Base-by-base conservation (phyloP, 2,888 invertebrate genomes). In the Clusia tigrina region DNA sequence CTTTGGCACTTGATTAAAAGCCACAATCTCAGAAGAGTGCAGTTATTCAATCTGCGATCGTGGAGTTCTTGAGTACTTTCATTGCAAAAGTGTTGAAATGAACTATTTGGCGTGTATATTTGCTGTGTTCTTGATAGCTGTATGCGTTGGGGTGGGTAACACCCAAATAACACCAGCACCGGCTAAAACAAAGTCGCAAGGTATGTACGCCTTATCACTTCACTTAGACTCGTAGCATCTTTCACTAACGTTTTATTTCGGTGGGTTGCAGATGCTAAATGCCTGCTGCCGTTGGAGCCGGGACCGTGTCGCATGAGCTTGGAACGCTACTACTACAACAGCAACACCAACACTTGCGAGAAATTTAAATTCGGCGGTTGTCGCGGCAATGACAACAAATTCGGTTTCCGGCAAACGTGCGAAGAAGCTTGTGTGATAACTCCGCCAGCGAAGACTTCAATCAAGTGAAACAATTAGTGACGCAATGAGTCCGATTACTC, bases 251-350 rank as follows among this genome's bases (percentile, higher is more conserved):
- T 56, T n/a, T n/a, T n/a, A n/a, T n/a, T n/a, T n/a, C n/a, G n/a
- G n/a, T n/a, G n/a, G n/a, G 18, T 38, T 3, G 2, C 9, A 81
- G 81, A 78, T 73, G 59, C 73, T 10, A 81, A 77, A 53, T 81
- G 81, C 59, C 68, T 75, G 55, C 71, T 74, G 51, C 80, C 81
- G 1, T 25, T 73, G 68, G 81, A 80, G 38, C 60, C 70, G 1
- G 81, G 81, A 12, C 81, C 81, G 1, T 81, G 81, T 20, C 77
- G 79, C 59, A 81, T 81, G 82, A 74, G 58, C 3, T 68, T 81
- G 18, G 72, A 72, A 2, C 74, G 81, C 10, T 81, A 58, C 52
- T 82, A 80, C 63, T 82, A 74, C 54, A 79, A 82, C 56, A 62
- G 73, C 55, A 67, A 74, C 10, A 74, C 74, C 1, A 77, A 80